These are phyloP conservation scores for Sphaerophoria taeniata DNA, from an alignment of 2,888 invertebrate genomes.

Conservation along the genomic window DNA sequence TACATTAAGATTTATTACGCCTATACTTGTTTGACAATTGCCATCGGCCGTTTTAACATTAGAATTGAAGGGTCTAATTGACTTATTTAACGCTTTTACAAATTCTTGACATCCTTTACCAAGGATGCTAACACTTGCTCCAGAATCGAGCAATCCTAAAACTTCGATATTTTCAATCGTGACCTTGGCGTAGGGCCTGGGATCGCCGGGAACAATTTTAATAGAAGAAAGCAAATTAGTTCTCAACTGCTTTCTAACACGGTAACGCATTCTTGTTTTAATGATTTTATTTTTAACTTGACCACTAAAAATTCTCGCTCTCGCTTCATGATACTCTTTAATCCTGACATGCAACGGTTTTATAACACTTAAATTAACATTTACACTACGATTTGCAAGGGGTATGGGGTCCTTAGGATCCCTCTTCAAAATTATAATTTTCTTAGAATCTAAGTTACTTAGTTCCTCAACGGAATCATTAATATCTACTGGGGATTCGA, in stretches of 20 bases:
- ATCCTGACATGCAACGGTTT: constrained; percentile 6
- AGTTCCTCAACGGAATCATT: too few species aligned
- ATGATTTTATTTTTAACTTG: neutral
- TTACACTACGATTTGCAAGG: too few species aligned
- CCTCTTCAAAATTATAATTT: neutral
- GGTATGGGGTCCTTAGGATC: too few species aligned
- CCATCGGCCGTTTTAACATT: neutral
- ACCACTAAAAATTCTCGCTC: neutral
- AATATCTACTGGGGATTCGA: neutral
- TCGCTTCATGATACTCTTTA: neutral
- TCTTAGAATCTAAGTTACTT: neutral
- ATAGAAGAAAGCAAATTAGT: neutral
- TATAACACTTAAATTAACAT: too few species aligned
- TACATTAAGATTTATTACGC: neutral
- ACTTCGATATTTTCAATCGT: neutral
- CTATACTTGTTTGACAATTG: neutral
- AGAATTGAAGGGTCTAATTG: neutral
- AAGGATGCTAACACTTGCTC: neutral
- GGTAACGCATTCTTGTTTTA: neutral
- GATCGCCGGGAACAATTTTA: neutral
- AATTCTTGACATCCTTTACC: neutral
- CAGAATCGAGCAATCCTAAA: neutral
- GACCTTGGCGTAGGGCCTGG: neutral
- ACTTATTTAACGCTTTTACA: neutral
- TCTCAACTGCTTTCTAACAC: neutral